These are phyloP conservation scores for Megalops atlanticus DNA, from an alignment of 2,113 vertebrate genomes.

Conservation along the genomic window DNA sequence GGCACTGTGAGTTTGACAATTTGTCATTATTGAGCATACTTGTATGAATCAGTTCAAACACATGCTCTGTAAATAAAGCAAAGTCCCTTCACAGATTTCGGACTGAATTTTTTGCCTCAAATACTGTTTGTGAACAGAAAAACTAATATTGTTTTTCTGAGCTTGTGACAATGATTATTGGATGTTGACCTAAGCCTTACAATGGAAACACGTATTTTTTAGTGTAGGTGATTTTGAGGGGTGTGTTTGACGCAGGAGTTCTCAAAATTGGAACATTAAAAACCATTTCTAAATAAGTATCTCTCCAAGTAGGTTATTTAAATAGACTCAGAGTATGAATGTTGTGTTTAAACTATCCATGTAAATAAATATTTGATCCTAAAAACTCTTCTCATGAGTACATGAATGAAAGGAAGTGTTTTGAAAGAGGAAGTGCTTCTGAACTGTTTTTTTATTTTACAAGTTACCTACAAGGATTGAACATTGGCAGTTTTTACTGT, in stretches of 20 bases:
- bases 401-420: not conserved
- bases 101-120: not conserved
- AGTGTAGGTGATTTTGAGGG: not conserved
- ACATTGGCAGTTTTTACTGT: not conserved
- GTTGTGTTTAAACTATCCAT: not conserved
- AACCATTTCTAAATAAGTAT: not conserved
- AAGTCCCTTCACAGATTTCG: not conserved
- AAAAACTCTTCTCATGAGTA: not conserved
- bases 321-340: not conserved
- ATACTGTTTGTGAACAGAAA: not conserved
- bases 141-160: conserved; percentile 1
- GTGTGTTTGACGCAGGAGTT: not conserved
- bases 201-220: not conserved
- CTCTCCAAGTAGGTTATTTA: not conserved
- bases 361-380: not conserved
- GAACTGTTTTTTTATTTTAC: too few species aligned
- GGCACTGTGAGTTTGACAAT: not conserved
- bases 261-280: not conserved
- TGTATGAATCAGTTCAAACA: not conserved
- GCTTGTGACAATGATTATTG: not conserved
- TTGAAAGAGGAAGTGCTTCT: not conserved
- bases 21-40: not conserved
- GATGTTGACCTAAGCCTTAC: too few species aligned
- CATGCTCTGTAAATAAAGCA: not conserved
- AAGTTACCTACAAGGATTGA: too few species aligned